phyloP scores from a whole-genome alignment of 2,797 vertebrate genomes.

The Falco columbarius region DNA sequence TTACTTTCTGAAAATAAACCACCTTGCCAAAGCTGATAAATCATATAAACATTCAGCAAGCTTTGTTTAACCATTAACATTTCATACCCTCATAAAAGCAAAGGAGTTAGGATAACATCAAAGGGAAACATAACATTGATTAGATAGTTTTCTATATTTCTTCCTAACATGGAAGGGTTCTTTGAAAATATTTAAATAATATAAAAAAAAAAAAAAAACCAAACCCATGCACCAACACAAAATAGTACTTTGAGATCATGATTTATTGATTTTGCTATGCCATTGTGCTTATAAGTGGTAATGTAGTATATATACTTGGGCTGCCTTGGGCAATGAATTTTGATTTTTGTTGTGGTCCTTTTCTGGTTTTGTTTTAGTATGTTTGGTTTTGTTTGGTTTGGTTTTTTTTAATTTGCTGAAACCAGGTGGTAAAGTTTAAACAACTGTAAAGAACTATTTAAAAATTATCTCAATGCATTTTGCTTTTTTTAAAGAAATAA shows the following conservation, averaged over 20 bases:
- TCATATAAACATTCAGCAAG: slow-evolving; percentile 15
- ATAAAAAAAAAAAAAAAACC: background rate
- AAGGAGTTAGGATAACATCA: background rate
- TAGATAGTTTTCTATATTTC: slow-evolving; percentile 10
- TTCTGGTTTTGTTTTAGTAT: background rate
- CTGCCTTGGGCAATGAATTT: background rate
- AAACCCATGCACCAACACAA: background rate
- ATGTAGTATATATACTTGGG: background rate
- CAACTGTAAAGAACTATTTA: background rate
- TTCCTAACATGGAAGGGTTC: background rate
- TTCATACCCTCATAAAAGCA: slow-evolving; percentile 5
- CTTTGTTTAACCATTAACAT: slow-evolving; percentile 27
- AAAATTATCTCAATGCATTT: background rate
- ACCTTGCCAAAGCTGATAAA: slow-evolving; percentile 45
- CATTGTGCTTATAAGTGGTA: background rate
- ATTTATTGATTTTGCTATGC: slow-evolving; percentile 20
- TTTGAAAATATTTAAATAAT: slow-evolving; percentile 42
- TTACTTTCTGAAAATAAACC: slow-evolving; percentile 13
- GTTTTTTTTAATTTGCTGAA: background rate
- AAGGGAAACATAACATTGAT: slow-evolving; percentile 39
- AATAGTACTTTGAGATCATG: background rate
- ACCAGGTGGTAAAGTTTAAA: background rate
- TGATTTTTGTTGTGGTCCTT: background rate
- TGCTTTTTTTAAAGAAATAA: background rate
- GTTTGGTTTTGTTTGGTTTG: background rate